Evolutionary conservation across 2,888 invertebrate species (phyloP).

Genomic region (Tetheella fluctuosa): DNA sequence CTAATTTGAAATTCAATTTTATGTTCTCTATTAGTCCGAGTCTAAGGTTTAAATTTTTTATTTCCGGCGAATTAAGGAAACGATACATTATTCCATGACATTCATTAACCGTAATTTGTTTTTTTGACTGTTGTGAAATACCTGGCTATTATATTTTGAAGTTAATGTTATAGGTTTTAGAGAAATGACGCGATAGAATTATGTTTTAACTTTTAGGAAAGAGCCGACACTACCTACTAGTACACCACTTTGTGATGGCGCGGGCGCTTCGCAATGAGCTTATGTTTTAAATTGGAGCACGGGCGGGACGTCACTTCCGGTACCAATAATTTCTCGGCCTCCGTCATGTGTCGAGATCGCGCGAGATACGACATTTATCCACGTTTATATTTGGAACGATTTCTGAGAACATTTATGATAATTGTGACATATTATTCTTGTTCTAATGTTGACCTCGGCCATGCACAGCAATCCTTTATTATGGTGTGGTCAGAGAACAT

Average conservation of each 20-base stretch:
- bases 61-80: slow-evolving; percentile 70
- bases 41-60: slow-evolving; percentile 60
- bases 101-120: slow-evolving; percentile 60
- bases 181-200: too few species aligned
- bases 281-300: slow-evolving; percentile 78
- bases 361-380: slow-evolving; percentile 76
- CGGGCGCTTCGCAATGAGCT: slow-evolving; percentile 51
- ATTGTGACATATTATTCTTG: slow-evolving; percentile 64
- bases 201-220: slow-evolving; percentile 27
- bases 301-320: slow-evolving; percentile 80
- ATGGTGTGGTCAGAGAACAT: slow-evolving; percentile 17
- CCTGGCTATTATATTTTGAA: slow-evolving; percentile 17
- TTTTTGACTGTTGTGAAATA: slow-evolving; percentile 37
- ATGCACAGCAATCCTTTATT: slow-evolving; percentile 17
- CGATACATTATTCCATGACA: slow-evolving; percentile 53
- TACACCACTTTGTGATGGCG: not conserved
- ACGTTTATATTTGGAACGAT: slow-evolving; percentile 74
- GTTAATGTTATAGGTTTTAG: not conserved
- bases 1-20: slow-evolving; percentile 75
- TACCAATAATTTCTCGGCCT: slow-evolving; percentile 79
- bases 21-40: slow-evolving; percentile 52
- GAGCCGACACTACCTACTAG: not conserved
- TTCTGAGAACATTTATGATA: slow-evolving; percentile 71
- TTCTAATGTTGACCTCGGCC: slow-evolving; percentile 40
- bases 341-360: slow-evolving; percentile 76